Percentiles rank a stretch among this genome's conserved stretches.
phyloP scores from a whole-genome alignment of 2,888 invertebrate genomes.

The Gasteruption jaculator region DNA sequence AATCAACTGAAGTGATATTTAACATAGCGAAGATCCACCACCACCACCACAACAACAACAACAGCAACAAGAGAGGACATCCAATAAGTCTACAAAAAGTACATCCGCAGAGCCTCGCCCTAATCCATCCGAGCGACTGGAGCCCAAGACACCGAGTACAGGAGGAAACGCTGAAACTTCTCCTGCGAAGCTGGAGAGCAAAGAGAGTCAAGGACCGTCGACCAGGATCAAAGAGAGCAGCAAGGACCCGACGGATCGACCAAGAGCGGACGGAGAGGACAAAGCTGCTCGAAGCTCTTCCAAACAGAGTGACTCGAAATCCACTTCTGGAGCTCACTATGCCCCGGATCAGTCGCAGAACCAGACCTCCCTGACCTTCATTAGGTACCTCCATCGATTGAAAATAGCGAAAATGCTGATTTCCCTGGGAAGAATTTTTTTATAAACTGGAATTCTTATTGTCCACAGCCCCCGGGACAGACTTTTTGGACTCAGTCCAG shows the following conservation, averaged over 20 bases:
- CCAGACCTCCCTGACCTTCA: conserved; percentile 33
- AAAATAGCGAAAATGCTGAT: background rate
- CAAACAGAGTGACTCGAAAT: conserved; percentile 31
- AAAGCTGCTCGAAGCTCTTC: conserved; percentile 22
- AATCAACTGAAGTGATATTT: conserved; percentile 31
- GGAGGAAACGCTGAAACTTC: background rate
- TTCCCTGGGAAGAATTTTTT: conserved; percentile 4
- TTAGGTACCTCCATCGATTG: conserved; percentile 34
- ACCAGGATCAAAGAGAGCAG: conserved; percentile 14
- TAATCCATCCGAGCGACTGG: conserved; percentile 2
- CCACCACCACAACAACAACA: conserved; percentile 18
- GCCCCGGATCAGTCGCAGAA: conserved; percentile 32
- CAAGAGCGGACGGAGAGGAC: conserved; percentile 22
- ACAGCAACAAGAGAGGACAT: background rate
- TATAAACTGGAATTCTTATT: conserved; percentile 12
- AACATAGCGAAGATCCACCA: conserved; percentile 39
- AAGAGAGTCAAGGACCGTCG: conserved; percentile 20
- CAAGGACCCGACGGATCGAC: conserved; percentile 5
- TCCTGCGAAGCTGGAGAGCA: conserved; percentile 12
- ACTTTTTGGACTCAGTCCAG: conserved; percentile 44
- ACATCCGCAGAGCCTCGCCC: background rate
- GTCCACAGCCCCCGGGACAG: conserved; percentile 46
- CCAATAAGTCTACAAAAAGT: too few species aligned
- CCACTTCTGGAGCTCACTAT: conserved; percentile 29
- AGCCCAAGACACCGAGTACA: conserved; percentile 11